Evolutionary conservation across 2,113 vertebrate species (phyloP).

Genomic region (Callorhinus ursinus): DNA sequence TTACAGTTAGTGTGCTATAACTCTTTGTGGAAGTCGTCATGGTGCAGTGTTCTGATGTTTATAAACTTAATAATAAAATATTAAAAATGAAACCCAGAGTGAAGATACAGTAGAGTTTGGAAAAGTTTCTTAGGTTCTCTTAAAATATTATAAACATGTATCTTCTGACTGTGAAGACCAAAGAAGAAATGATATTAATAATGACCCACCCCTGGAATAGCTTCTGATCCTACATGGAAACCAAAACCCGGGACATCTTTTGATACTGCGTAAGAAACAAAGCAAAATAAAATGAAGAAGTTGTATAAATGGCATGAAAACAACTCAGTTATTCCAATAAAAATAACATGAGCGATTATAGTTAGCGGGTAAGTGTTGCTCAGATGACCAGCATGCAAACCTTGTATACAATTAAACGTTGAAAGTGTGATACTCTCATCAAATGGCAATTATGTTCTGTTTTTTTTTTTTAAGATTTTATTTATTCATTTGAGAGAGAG

Average conservation of each 20-base stretch:
- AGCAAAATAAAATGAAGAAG: slow-evolving; percentile 32
- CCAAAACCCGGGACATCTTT: not conserved
- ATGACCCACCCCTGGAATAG: not conserved
- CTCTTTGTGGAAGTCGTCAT: slow-evolving; percentile 50
- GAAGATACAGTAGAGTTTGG: slow-evolving; percentile 45
- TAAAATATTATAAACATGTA: slow-evolving; percentile 63
- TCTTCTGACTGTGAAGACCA: slow-evolving; percentile 60
- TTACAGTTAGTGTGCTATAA: slow-evolving; percentile 29
- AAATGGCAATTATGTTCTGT: slow-evolving; percentile 8
- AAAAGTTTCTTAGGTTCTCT: slow-evolving; percentile 59
- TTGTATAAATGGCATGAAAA: not conserved
- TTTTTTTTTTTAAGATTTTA: not conserved
- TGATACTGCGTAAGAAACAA: not conserved
- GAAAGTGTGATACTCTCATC: not conserved
- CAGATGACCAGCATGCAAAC: not conserved
- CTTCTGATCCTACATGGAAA: not conserved
- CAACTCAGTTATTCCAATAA: not conserved
- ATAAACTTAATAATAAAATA: slow-evolving; percentile 73
- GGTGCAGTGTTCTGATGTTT: slow-evolving; percentile 55
- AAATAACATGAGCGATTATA: not conserved
- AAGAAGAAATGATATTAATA: slow-evolving; percentile 50
- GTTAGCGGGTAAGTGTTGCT: not conserved
- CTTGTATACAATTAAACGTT: slow-evolving; percentile 20
- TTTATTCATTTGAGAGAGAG: too few species aligned
- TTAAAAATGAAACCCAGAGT: slow-evolving; percentile 67